Conservation (phyloP, 2,113 vertebrate species). For the Grantiella picta region DNA sequence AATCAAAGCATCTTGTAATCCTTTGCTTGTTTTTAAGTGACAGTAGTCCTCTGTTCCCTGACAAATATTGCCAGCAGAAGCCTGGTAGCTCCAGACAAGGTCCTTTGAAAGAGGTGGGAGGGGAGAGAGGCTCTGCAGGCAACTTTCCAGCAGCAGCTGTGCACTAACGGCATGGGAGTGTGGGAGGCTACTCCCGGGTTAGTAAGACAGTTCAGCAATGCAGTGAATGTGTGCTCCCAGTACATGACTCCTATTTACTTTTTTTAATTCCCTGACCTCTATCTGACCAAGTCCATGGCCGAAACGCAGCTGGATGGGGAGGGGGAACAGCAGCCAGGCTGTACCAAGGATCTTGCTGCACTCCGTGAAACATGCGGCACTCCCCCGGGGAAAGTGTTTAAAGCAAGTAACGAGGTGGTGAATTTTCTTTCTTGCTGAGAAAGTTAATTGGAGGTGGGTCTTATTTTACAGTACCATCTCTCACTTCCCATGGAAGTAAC, state of each 20-base stretch:
- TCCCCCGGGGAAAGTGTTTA: neutral
- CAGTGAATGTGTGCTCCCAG: neutral
- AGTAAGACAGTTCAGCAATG: constrained; percentile 29
- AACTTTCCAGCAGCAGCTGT: constrained; percentile 54
- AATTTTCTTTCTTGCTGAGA: neutral
- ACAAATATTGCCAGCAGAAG: constrained; percentile 9
- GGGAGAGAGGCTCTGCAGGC: neutral
- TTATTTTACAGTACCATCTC: neutral
- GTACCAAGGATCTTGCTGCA: neutral
- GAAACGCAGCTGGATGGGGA: neutral
- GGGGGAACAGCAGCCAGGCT: neutral
- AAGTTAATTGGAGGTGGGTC: neutral
- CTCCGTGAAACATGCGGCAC: rapidly evolving
- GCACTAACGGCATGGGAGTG: neutral
- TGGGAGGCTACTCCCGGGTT: neutral
- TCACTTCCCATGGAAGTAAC: neutral
- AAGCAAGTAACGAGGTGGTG: neutral
- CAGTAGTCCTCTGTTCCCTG: constrained; percentile 18
- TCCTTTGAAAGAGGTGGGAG: neutral
- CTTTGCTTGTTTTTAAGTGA: constrained; percentile 2
- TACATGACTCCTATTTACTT: neutral
- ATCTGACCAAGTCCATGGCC: neutral
- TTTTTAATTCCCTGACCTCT: constrained; percentile 3
- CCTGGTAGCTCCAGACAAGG: constrained; percentile 22
- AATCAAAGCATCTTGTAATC: constrained; percentile 40